phyloP scores from a whole-genome alignment of 35 echinoderm and acorn worm species.

The Apostichopus parvimensis region DNA sequence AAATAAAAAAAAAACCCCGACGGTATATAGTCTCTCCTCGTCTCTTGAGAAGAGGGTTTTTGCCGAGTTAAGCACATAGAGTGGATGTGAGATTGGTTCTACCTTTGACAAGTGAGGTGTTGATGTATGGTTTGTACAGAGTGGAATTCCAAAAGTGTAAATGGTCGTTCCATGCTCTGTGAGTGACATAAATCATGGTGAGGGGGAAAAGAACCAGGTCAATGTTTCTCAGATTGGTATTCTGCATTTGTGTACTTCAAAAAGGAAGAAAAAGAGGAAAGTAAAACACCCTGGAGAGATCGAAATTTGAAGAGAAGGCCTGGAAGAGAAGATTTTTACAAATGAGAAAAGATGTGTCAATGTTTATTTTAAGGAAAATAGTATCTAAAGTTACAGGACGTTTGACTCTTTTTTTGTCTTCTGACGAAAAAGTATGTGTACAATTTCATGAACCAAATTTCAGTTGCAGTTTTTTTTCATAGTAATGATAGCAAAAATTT shows the following conservation, averaged over 20 bases:
- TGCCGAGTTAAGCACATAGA: background rate
- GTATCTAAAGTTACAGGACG: too few relatives aligned
- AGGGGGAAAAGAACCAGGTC: background rate
- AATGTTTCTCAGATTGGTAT: background rate
- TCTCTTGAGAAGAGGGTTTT: background rate
- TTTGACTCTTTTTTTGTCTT: too few relatives aligned
- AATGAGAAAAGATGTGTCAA: too few relatives aligned
- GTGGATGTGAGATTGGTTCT: background rate
- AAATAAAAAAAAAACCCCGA: background rate
- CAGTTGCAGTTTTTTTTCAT: too few relatives aligned
- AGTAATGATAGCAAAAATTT: too few relatives aligned
- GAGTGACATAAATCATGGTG: background rate
- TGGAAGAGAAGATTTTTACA: too few relatives aligned
- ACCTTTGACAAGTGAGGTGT: background rate
- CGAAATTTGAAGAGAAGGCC: too few relatives aligned
- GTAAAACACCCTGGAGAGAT: too few relatives aligned
- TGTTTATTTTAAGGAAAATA: too few relatives aligned
- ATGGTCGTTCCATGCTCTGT: background rate
- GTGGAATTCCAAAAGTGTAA: background rate
- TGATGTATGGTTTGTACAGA: background rate
- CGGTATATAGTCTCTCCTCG: background rate
- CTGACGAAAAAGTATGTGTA: too few relatives aligned
- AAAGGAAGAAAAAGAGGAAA: too few relatives aligned
- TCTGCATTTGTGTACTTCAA: background rate
- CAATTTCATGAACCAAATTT: too few relatives aligned